Conservation (phyloP, 2,888 invertebrate genomes). For the Chesias legatella region DNA sequence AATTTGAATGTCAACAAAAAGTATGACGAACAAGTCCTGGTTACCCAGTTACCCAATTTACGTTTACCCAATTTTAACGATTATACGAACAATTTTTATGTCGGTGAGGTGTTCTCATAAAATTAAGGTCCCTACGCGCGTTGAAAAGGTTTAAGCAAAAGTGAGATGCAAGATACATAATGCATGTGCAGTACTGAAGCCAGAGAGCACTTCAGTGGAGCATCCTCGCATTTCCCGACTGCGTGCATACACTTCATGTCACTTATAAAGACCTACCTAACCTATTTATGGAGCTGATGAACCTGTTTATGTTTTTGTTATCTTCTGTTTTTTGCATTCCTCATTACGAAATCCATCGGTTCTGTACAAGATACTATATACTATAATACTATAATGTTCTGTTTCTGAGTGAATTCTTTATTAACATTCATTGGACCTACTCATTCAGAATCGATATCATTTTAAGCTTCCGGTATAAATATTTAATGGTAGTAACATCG, state of each 20-base stretch:
- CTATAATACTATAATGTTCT: too few species aligned
- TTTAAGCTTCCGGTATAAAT: too few species aligned
- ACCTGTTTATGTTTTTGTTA: too few species aligned
- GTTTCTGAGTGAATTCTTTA: too few species aligned
- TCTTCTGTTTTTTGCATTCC: too few species aligned
- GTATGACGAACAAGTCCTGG: slow-evolving; percentile 14
- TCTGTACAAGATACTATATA: too few species aligned
- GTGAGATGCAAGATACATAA: slow-evolving; percentile 37
- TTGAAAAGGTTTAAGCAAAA: slow-evolving; percentile 7
- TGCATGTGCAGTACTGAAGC: slow-evolving; percentile 47
- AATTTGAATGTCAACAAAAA: slow-evolving; percentile 20
- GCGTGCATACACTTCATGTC: slow-evolving; percentile 22
- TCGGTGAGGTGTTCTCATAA: slow-evolving; percentile 14
- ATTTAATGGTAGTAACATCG: too few species aligned
- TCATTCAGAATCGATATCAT: too few species aligned
- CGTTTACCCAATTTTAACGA: slow-evolving; percentile 28
- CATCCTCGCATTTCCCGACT: slow-evolving; percentile 36
- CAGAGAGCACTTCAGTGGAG: slow-evolving; percentile 51
- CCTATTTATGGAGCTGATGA: too few species aligned
- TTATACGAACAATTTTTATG: slow-evolving; percentile 19
- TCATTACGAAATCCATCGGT: too few species aligned
- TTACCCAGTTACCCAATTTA: slow-evolving; percentile 30
- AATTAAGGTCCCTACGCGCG: background rate
- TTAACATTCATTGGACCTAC: too few species aligned
- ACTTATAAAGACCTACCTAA: too few species aligned